Base-by-base conservation (phyloP, 2,797 vertebrate genomes). In the Sciurus carolinensis region DNA sequence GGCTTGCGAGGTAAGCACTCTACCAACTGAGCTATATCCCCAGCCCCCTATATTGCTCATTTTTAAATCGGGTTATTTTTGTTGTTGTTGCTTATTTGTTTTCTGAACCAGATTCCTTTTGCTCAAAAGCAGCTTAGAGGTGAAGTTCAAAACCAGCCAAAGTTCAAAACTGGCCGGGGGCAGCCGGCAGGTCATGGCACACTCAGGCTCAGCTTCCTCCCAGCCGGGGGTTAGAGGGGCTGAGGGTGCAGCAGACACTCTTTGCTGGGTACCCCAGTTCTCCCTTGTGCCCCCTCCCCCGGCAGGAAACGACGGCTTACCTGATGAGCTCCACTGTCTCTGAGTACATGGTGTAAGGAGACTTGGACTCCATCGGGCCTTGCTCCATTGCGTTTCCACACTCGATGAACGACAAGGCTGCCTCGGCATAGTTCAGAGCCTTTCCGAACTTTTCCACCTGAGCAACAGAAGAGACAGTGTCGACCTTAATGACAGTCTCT, bases 351-450 rank as follows among this genome's bases (percentile, higher is more conserved):
- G 99, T 99, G 18, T 99, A 99, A 10, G 99, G 99, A 95, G 99
- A 99, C 97, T 99, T 99, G 44, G 99, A 99, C 97, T 99, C 99
- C 64, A 99, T 99, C 0, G 99, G 99, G 10, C 99, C 99, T 98
- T 99, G 99, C 92, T 99, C 99, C 99, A 99, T 99, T 7, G 99
- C 99, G 97, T 99, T 99, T 94, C 99, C 99, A 98, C 99, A 99
- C 98, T 99, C 99, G 98, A 99, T 99, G 96, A 99, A 99, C 0
- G 99, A 99, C 75, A 99, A 98, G 93, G 99, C 99, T 75, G 99
- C 99, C 95, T 99, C 99, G 9, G 99, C 99, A 50, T 99, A 99
- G 98, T 99, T 99, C 97, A 99, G 98, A 79, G 99, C 99, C 97
- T 99, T 99, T 81, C 99, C 99, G 97, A 99, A 99, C 98, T 99